Evolutionary conservation across 2,888 invertebrate species (phyloP).

Genomic region (Leucoma salicis): DNA sequence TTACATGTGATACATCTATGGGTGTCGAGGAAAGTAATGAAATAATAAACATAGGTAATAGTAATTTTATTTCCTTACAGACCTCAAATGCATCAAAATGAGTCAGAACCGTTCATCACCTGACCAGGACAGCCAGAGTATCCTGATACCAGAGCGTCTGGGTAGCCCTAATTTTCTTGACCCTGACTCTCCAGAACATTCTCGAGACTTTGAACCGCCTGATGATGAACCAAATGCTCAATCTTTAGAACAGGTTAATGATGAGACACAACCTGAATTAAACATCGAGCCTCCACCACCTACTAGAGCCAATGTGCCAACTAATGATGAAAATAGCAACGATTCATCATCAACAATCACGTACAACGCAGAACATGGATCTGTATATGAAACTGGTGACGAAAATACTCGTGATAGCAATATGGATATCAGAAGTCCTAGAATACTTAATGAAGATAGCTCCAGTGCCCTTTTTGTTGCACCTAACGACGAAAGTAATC

Average conservation of each 20-base stretch:
- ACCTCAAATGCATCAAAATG: slow-evolving; percentile 18
- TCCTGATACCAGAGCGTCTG: slow-evolving; percentile 29
- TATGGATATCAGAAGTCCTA: background rate
- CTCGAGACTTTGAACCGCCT: background rate
- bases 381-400: background rate
- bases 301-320: background rate
- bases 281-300: background rate
- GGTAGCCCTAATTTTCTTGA: slow-evolving; percentile 35
- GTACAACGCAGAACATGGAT: background rate
- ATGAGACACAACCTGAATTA: slow-evolving; percentile 2
- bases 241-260: background rate
- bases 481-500: background rate
- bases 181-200: slow-evolving; percentile 1
- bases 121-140: slow-evolving; percentile 28
- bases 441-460: slow-evolving; percentile 2
- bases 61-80: slow-evolving; percentile 10
- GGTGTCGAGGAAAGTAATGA: no score
- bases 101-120: slow-evolving; percentile 17
- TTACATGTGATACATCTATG: no score
- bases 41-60: no score
- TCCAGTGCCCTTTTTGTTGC: background rate
- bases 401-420: slow-evolving; percentile 2
- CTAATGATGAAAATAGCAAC: slow-evolving; percentile 8
- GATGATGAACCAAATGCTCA: background rate
- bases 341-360: slow-evolving; percentile 3